phyloP scores from a whole-genome alignment of 2,888 invertebrate genomes.

The Oasisia sp. region DNA sequence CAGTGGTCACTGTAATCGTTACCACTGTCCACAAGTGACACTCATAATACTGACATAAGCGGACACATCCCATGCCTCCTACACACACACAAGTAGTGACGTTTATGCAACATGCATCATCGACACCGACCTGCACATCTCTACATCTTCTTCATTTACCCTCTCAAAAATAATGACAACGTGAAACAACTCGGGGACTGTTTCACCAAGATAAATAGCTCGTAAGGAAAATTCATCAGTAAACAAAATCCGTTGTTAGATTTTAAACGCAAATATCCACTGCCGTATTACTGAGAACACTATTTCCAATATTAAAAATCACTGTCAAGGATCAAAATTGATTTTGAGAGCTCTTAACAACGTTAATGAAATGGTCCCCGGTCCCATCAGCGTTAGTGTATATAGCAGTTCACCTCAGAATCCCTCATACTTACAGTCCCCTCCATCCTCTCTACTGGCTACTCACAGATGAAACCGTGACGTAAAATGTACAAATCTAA shows the following conservation, averaged over 20 bases:
- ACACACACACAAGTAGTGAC: not conserved
- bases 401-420: not conserved
- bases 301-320: too few relatives aligned
- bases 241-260: too few relatives aligned
- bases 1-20: not conserved
- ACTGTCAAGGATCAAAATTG: too few relatives aligned
- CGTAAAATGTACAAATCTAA: not conserved
- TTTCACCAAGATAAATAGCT: too few relatives aligned
- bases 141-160: not conserved
- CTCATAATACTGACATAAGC: slow-evolving; percentile 12
- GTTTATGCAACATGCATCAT: not conserved
- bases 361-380: too few relatives aligned
- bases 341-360: too few relatives aligned
- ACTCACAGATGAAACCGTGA: not conserved
- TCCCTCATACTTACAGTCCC: not conserved
- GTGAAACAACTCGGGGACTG: not conserved
- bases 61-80: not conserved
- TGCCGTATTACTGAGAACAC: too few relatives aligned
- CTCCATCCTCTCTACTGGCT: not conserved
- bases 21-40: not conserved
- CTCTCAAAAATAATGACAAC: not conserved
- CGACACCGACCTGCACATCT: not conserved
- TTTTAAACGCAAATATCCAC: too few relatives aligned
- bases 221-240: too few relatives aligned
- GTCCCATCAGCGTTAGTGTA: not conserved